Evolutionary conservation across 2,888 invertebrate genomes (phyloP).

Genomic region (Tinea pellionella): DNA sequence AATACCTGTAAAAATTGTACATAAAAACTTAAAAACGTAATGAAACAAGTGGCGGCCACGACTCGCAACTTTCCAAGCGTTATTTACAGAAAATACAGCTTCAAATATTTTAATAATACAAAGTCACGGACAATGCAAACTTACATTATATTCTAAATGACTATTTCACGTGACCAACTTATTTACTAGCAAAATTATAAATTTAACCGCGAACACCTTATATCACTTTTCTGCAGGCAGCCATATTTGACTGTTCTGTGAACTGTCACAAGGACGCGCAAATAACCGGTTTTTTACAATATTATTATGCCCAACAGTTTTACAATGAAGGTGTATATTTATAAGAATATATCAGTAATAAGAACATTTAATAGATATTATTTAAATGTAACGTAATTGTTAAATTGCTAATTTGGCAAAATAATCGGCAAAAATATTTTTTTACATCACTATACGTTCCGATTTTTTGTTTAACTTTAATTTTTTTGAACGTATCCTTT

Average conservation of each 20-base stretch:
- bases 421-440: no score
- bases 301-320: no score
- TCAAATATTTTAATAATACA: background rate
- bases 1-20: conserved; percentile 44
- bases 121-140: background rate
- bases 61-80: background rate
- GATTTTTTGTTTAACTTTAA: no score
- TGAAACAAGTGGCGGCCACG: background rate
- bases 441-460: no score
- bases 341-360: no score
- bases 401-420: no score
- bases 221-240: background rate
- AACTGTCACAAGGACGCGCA: background rate
- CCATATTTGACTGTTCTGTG: background rate
- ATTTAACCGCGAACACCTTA: conserved; percentile 44
- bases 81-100: background rate
- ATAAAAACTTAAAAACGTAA: background rate
- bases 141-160: background rate
- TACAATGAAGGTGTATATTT: no score
- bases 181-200: conserved; percentile 16
- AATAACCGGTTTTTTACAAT: background rate
- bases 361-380: no score
- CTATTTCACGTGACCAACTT: background rate
- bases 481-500: no score
- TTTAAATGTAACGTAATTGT: no score